Evolutionary conservation across 2,797 vertebrate genomes (phyloP).

Genomic region (Artibeus lituratus): DNA sequence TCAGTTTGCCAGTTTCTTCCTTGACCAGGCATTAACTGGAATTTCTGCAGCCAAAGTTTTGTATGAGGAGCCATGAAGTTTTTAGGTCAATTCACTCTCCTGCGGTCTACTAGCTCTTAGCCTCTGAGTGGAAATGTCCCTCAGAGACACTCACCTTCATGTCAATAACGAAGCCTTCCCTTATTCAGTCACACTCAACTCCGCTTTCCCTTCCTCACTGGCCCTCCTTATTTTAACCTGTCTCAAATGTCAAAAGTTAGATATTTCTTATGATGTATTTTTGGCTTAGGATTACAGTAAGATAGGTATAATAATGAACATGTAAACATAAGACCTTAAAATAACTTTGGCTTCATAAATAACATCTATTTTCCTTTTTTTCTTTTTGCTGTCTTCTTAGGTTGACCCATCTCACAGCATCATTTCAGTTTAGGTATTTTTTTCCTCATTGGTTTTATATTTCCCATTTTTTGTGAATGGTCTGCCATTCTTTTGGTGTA

Average conservation of each 20-base stretch:
- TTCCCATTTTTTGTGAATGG: slow-evolving; percentile 14
- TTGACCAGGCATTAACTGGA: neutral
- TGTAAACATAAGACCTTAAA: neutral
- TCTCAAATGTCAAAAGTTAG: neutral
- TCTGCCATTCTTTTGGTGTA: slow-evolving; percentile 6
- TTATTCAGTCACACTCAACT: neutral
- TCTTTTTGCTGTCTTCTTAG: slow-evolving; percentile 11
- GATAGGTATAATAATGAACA: neutral
- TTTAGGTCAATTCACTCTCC: neutral
- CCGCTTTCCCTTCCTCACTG: neutral
- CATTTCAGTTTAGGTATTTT: slow-evolving; percentile 22
- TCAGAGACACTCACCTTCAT: neutral
- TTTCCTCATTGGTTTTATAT: slow-evolving; percentile 32
- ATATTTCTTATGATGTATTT: neutral
- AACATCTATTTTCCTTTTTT: neutral
- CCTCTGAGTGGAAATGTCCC: neutral
- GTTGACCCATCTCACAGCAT: neutral
- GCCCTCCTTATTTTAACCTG: neutral
- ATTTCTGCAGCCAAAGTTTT: neutral
- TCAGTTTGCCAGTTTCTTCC: neutral
- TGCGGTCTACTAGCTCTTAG: neutral
- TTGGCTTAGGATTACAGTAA: neutral
- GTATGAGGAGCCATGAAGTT: neutral
- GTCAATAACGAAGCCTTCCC: neutral
- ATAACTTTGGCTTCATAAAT: neutral